Evolutionary conservation across 2,797 vertebrate genomes (phyloP).

Genomic region (Helostoma temminkii): DNA sequence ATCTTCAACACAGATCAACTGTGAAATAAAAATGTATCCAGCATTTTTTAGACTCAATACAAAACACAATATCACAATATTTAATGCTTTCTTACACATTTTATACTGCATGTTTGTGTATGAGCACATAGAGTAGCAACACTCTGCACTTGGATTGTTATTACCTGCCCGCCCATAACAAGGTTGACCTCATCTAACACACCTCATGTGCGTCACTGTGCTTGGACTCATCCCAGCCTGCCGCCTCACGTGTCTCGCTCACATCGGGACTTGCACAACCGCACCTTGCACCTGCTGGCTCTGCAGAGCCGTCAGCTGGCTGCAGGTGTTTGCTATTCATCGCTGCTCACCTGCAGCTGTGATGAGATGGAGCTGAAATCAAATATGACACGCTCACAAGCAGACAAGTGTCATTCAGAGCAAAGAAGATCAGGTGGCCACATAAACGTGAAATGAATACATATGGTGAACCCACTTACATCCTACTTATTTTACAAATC

Average conservation of each 20-base stretch:
- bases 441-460: conserved; percentile 65
- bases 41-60: no score
- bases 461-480: conserved; percentile 46
- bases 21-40: no score
- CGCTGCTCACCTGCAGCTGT: conserved; percentile 31
- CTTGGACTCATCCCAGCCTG: conserved; percentile 21
- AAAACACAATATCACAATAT: no score
- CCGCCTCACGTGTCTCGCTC: conserved; percentile 51
- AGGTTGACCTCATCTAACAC: conserved; percentile 8
- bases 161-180: conserved; percentile 8
- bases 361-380: conserved; percentile 74
- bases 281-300: background rate
- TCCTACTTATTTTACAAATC: conserved; percentile 70
- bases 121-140: conserved; percentile 2
- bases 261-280: conserved; percentile 16
- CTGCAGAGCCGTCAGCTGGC: conserved; percentile 20
- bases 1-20: no score
- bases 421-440: conserved; percentile 71
- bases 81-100: background rate
- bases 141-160: conserved; percentile 6
- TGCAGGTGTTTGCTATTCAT: conserved; percentile 46
- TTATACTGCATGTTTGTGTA: background rate
- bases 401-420: conserved; percentile 48
- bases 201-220: conserved; percentile 23
- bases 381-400: conserved; percentile 63